Evolutionary conservation across 2,113 vertebrate species (phyloP).

Genomic region (Leptobrachium leishanense): DNA sequence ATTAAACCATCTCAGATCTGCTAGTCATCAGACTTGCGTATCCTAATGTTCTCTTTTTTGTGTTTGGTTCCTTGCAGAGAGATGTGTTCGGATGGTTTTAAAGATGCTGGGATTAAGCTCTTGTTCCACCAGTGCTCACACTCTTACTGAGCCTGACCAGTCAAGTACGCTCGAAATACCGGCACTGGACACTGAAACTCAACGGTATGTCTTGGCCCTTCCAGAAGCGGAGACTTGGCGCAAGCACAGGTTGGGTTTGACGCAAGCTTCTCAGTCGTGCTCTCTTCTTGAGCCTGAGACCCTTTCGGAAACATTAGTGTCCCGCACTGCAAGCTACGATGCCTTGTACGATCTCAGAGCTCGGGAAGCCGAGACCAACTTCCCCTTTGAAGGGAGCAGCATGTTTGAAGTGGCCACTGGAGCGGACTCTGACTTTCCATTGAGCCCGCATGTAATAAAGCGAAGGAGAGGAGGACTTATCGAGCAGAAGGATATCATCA

Average conservation of each 20-base stretch:
- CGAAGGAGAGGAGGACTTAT: conserved; percentile 88
- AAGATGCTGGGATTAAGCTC: conserved; percentile 84
- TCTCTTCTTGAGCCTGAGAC: conserved; percentile 73
- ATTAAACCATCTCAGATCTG: background rate
- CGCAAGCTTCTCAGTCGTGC: conserved; percentile 67
- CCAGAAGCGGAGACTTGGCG: conserved; percentile 81
- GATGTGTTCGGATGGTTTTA: conserved; percentile 73
- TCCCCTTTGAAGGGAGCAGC: conserved; percentile 56
- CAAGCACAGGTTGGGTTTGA: conserved; percentile 71
- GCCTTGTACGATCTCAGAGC: conserved; percentile 67
- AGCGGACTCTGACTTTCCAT: conserved; percentile 66
- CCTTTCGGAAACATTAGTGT: conserved; percentile 70
- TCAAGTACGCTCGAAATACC: conserved; percentile 56
- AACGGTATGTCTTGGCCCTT: conserved; percentile 69
- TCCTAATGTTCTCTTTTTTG: conserved; percentile 7
- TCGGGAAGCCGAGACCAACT: conserved; percentile 62
- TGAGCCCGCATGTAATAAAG: conserved; percentile 89
- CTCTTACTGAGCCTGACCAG: conserved; percentile 68
- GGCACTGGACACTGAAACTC: conserved; percentile 57
- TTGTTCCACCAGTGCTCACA: conserved; percentile 71
- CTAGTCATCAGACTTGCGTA: conserved; percentile 4
- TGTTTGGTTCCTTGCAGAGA: conserved; percentile 65
- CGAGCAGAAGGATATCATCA: conserved; percentile 93
- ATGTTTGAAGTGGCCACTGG: conserved; percentile 53
- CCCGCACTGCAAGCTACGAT: conserved; percentile 73